Percentiles rank a stretch among this genome's conserved stretches.
Evolutionary conservation across 2,797 vertebrate species (phyloP).

Genomic region (Cuniculus paca): DNA sequence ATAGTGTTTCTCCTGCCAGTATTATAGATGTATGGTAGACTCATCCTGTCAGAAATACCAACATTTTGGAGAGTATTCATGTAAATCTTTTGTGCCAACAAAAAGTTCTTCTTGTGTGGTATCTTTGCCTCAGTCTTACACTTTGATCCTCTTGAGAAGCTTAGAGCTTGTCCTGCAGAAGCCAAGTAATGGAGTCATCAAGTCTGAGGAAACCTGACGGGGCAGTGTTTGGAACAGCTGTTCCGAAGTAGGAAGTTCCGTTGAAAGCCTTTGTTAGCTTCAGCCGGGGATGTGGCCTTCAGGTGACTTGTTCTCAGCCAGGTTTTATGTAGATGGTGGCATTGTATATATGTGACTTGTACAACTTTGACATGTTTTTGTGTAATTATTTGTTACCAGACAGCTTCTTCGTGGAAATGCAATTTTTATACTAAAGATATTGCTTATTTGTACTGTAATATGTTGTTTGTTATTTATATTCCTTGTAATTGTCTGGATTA

Average conservation of each 20-base stretch:
- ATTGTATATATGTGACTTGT: not conserved
- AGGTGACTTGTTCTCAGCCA: slow-evolving; percentile 31
- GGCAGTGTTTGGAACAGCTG: slow-evolving; percentile 10
- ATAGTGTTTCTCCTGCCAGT: slow-evolving; percentile 59
- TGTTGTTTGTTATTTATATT: slow-evolving; percentile 78
- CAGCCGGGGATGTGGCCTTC: slow-evolving; percentile 24
- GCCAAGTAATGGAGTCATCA: not conserved
- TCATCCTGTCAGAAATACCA: slow-evolving; percentile 31
- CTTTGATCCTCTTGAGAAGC: slow-evolving; percentile 52
- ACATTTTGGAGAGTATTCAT: slow-evolving; percentile 44
- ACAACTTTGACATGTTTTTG: slow-evolving; percentile 52
- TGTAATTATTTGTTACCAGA: slow-evolving; percentile 52
- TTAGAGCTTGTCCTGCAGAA: slow-evolving; percentile 62
- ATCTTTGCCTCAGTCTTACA: slow-evolving; percentile 65
- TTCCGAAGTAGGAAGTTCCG: not conserved
- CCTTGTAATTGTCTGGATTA: slow-evolving; percentile 61
- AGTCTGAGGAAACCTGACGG: not conserved
- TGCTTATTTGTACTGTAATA: slow-evolving; percentile 78
- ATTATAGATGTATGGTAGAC: slow-evolving; percentile 49
- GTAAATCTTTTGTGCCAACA: slow-evolving; percentile 75
- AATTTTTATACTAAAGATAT: slow-evolving; percentile 71
- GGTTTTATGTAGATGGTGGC: slow-evolving; percentile 29
- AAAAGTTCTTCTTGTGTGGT: slow-evolving; percentile 35
- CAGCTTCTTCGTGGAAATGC: slow-evolving; percentile 53
- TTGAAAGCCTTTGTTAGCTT: slow-evolving; percentile 9